phyloP scores from a whole-genome alignment of 2,888 invertebrate genomes.

The Conomelus anceps region DNA sequence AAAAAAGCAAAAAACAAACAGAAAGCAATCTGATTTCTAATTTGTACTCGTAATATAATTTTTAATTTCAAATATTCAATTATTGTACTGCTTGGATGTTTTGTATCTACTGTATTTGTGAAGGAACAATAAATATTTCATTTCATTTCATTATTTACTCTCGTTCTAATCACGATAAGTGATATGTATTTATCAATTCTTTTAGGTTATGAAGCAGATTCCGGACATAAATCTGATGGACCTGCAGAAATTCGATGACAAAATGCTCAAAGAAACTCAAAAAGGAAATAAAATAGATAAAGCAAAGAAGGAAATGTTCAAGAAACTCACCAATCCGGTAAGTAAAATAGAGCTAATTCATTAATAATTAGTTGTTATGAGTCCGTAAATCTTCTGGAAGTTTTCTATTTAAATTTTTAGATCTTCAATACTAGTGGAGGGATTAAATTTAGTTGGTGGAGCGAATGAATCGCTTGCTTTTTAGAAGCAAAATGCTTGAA shows the following conservation, averaged over 20 bases:
- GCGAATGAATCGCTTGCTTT: not conserved
- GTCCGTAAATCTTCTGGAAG: not conserved
- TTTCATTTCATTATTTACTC: too few species aligned
- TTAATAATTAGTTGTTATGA: too few species aligned
- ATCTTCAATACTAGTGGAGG: not conserved
- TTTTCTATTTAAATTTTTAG: not conserved
- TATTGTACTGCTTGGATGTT: too few species aligned
- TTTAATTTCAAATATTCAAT: too few species aligned
- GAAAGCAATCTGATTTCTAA: not conserved
- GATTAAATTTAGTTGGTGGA: not conserved
- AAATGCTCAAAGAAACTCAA: constrained; percentile 51
- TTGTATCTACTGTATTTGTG: too few species aligned
- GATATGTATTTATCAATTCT: constrained; percentile 2
- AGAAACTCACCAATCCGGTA: constrained; percentile 76
- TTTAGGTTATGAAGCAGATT: constrained; percentile 62
- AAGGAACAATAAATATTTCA: not conserved
- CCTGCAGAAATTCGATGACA: constrained; percentile 79
- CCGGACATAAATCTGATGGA: constrained; percentile 75
- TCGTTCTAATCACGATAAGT: not conserved
- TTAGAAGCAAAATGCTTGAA: too few species aligned
- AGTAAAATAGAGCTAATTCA: constrained; percentile 36
- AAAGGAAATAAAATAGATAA: constrained; percentile 74
- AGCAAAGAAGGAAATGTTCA: constrained; percentile 84
- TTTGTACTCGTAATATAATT: too few species aligned
- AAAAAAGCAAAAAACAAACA: not conserved